Base-by-base conservation (phyloP, 2,113 vertebrate species). In the Xiphophorus maculatus region DNA sequence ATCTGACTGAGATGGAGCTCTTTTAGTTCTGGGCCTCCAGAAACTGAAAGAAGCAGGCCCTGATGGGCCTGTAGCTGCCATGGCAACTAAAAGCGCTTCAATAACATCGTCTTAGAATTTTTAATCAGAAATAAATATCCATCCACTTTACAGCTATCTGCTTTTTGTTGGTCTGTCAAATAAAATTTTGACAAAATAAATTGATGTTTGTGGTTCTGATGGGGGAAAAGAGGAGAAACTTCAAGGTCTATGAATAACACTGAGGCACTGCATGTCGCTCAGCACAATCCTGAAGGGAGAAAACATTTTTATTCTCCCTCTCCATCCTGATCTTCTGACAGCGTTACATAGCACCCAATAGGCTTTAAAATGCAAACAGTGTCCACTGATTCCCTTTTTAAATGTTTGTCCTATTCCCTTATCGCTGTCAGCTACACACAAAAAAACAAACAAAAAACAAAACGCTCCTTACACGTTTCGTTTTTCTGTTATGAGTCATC, bases 321-420 rank as follows among this genome's bases (percentile, higher is more conserved):
- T 82, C 76, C 40, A 82, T 77, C 75, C 69, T 7, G 76, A 67
- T 74, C 67, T 13, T 76, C 19, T 32, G 74, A 81, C 73, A 5
- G 44, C 69, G 71, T 71, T 33, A 71, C 69, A 33, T 89, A 90
- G 86, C 87, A 92, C 90, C 90, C 72, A 51, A 70, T 72, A 76
- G 74, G 82, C 37, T 66, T 72, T 63, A 72, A 27, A 76, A 82
- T 19, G 3, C 65, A 69, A 60, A 72, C 64, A 70, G 48, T 28
- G 73, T 84, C 85, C 76, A 33, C 62, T 15, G 13, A 62, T 73
- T 76, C 68, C 69, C 29, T 62, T 77, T 80, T 66, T 75, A 73
- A 84, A 67, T 54, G 77, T 88, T 79, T 73, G 68, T 79, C 29
- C 80, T 27, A 11, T 69, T 80, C 62, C 76, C 32, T 73, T 51